Evolutionary conservation across 2,113 vertebrate genomes (phyloP), one percentile per base, ranked within the genome.

Genomic region (Blennius ocellaris): DNA sequence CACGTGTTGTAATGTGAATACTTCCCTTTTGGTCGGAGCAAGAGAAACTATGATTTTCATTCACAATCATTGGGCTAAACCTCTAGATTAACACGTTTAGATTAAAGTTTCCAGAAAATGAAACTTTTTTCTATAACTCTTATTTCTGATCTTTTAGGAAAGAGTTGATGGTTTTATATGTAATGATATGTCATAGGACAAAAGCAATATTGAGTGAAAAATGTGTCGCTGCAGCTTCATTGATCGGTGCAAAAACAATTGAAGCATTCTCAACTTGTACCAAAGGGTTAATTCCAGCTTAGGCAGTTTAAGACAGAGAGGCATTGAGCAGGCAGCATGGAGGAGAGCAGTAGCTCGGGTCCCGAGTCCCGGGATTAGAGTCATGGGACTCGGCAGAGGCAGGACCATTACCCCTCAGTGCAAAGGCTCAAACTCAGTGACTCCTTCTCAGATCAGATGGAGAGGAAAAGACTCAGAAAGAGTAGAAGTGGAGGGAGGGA

Each of bases 341-440:
- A 76, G 64, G 64, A 82, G 74, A 76, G 87, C 80, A 82, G 79
- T 78, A 85, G 88, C 72, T 81, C 15, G 51, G 77, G 81, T 83
- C 82, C 77, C 69, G 77, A 86, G 88, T 90, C 80, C 83, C 75
- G 69, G 90, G 90, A 92, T 92, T 92, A 91, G 80, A 89, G 89
- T 92, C 90, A 92, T 90, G 87, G 86, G 91, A 91, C 91, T 84
- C 66, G 70, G 76, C 73, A 87, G 84, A 91, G 83, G 87, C 89
- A 89, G 90, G 83, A 89, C 87, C 84, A 90, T 85, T 89, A 91
- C 80, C 79, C 81, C 70, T 87, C 78, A 85, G 85, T 78, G 67
- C 65, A 87, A 87, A 84, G 78, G 62, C 83, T 89, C 86, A 87
- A 92, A 90, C 90, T 58, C 89, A 87, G 78, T 90, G 89, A 91